Conservation (phyloP, 2,888 invertebrate species). For the Lasioglossum calceatum region DNA sequence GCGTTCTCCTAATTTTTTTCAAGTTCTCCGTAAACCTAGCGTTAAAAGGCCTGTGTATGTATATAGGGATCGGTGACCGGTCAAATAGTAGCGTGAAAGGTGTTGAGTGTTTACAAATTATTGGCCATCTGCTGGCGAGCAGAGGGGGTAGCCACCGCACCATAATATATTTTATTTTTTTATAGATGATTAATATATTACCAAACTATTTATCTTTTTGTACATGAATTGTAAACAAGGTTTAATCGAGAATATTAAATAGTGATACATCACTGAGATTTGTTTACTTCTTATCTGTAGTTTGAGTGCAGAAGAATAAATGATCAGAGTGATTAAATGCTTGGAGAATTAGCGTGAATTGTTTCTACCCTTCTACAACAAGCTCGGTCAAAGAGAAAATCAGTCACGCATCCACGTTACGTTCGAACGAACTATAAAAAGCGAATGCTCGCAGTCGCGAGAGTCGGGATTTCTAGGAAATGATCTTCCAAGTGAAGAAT, state of each 20-base stretch:
- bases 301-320: neutral
- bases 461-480: neutral
- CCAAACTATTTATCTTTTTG: conserved; percentile 37
- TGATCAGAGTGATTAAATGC: neutral
- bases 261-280: neutral
- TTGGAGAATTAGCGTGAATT: no score
- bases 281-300: neutral
- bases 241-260: neutral
- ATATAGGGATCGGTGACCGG: neutral
- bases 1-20: no score
- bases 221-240: neutral
- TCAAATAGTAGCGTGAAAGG: neutral
- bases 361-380: neutral
- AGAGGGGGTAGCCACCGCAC: neutral
- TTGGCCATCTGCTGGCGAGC: neutral
- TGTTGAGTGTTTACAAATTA: neutral
- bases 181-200: conserved; percentile 10
- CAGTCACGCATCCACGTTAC: neutral
- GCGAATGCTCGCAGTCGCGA: neutral
- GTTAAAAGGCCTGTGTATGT: no score
- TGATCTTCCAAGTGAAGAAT: neutral
- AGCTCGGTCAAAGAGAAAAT: neutral
- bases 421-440: neutral
- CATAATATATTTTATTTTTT: neutral
- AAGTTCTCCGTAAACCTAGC: no score